phyloP scores from a whole-genome alignment of 2,113 vertebrate species.

The Melanocharis versteri region DNA sequence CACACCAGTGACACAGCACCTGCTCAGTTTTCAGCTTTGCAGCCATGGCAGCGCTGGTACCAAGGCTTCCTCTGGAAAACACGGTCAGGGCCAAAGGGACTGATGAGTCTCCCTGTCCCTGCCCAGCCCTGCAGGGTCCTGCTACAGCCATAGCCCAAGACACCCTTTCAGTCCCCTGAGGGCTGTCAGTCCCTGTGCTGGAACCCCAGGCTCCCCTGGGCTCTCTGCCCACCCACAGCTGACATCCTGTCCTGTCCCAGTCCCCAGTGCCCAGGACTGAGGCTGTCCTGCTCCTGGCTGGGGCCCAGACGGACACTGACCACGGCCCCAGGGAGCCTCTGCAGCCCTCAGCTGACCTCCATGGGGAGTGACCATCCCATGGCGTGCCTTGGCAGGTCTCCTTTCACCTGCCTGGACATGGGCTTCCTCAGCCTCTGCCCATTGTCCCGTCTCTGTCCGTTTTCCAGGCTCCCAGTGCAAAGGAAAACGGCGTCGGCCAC shows the following conservation, averaged over 20 bases:
- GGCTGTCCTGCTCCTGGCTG: neutral
- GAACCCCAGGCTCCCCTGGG: neutral
- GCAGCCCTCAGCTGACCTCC: neutral
- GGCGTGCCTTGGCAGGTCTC: neutral
- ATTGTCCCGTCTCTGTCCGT: neutral
- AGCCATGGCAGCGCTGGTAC: neutral
- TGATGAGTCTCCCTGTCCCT: no score
- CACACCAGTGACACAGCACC: fast-evolving
- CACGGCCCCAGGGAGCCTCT: fast-evolving
- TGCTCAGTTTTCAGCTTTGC: neutral
- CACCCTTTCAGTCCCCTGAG: neutral
- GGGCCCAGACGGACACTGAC: neutral
- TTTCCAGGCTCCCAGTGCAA: fast-evolving
- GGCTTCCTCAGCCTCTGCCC: neutral
- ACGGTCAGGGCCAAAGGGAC: neutral
- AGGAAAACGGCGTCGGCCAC: fast-evolving
- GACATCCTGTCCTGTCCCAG: neutral
- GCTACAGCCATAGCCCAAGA: fast-evolving
- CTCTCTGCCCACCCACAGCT: fast-evolving
- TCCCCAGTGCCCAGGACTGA: neutral
- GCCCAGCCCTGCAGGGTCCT: fast-evolving
- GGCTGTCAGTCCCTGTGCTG: neutral
- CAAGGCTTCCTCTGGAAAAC: neutral
- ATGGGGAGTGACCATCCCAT: neutral
- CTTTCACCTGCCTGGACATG: neutral